phyloP scores from a whole-genome alignment of 2,888 invertebrate species.

The Scaptomyza parva region DNA sequence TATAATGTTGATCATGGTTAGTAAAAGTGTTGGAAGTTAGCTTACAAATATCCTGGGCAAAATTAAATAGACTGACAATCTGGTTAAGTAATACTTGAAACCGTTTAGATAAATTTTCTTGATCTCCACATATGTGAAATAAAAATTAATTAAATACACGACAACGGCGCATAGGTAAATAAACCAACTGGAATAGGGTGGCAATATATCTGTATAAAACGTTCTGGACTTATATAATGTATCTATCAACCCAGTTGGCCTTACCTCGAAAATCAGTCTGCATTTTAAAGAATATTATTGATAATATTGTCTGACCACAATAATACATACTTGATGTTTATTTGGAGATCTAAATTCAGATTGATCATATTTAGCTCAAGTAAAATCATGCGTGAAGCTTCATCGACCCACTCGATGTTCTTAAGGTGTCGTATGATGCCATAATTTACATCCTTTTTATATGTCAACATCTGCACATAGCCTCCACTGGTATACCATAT shows the following conservation, averaged over 20 bases:
- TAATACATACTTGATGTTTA: neutral
- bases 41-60: slow-evolving; percentile 19
- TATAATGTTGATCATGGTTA: neutral
- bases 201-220: slow-evolving; percentile 86
- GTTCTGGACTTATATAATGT: slow-evolving; percentile 85
- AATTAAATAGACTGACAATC: slow-evolving; percentile 40
- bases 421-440: slow-evolving; percentile 85
- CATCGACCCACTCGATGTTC: slow-evolving; percentile 87
- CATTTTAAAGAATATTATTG: neutral
- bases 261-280: slow-evolving; percentile 89
- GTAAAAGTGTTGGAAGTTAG: neutral
- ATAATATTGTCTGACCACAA: neutral
- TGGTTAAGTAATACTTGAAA: slow-evolving; percentile 86
- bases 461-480: slow-evolving; percentile 86
- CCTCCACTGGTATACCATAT: slow-evolving; percentile 87
- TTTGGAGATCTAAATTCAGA: slow-evolving; percentile 87
- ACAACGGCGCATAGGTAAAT: slow-evolving; percentile 84
- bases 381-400: slow-evolving; percentile 89
- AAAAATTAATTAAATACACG: slow-evolving; percentile 86
- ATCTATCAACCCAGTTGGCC: slow-evolving; percentile 88
- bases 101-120: slow-evolving; percentile 85
- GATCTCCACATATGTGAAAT: slow-evolving; percentile 87
- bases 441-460: slow-evolving; percentile 83
- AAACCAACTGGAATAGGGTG: slow-evolving; percentile 85
- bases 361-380: slow-evolving; percentile 90